Base-by-base conservation (phyloP, 2,797 vertebrate species). In the Nannoperca obscura region DNA sequence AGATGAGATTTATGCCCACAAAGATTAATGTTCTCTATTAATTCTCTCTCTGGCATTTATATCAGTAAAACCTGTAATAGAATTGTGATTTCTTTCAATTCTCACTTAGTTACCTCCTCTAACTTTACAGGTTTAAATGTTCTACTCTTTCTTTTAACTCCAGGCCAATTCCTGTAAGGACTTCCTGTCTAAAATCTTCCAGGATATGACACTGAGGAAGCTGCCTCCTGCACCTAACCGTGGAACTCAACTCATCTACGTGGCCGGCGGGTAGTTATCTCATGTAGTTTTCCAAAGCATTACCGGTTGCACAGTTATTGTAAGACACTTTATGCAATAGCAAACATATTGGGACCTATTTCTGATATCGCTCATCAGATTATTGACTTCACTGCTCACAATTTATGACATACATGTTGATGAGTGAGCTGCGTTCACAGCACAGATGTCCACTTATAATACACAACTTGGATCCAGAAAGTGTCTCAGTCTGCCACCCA, bases 111-210 rank as follows among this genome's bases (percentile, higher is more conserved):
- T 15, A 50, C 7, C 24, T 9, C 9, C 27, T n/a, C 11, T 42
- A 44, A 47, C 19, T 57, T 36, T 7, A n/a, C 22, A 55, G 2
- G 7, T 30, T 71, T 59, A 42, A 3, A 32, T 50, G 50, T 38
- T 61, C 42, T 66, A n/a, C 22, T 24, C 11, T 13, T 27, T 72
- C 13, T 63, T 44, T 64, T 34, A 47, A 40, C 71, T 65, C 34
- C 71, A 95, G 94, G 95, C 95, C 69, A 96, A 96, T 67, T 93
- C 95, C 59, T 97, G 96, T 78, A 95, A 95, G 82, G 95, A 96
- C 85, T 96, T 95, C 88, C 94, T 97, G 42, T 95, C 96, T 12
- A 96, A 95, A 85, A 96, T 97, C 83, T 97, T 97, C 89, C 96
- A 96, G 83, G 96, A 97, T 36, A 96, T 97, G 95, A 94, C 94